Percentiles rank a stretch among this genome's conserved stretches.
Evolutionary conservation across 2,888 invertebrate genomes (phyloP).

Genomic region (Orchesellides sinensis): DNA sequence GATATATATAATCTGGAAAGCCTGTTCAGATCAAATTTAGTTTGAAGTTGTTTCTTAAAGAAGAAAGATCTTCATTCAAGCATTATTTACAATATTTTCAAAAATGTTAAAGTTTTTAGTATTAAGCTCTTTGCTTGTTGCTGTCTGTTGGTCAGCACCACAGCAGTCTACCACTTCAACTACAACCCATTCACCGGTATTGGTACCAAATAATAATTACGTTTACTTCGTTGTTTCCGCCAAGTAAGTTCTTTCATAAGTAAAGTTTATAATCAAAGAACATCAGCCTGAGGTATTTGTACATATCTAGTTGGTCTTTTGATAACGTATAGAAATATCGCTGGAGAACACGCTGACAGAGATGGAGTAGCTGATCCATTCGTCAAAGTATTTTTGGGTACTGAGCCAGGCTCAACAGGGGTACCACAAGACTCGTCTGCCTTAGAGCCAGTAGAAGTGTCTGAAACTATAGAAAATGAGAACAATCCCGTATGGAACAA

Average conservation of each 20-base stretch:
- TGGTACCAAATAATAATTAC: constrained; percentile 28
- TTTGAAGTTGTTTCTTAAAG: not conserved
- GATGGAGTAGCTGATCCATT: constrained; percentile 66
- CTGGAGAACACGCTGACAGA: constrained; percentile 35
- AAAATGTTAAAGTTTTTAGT: constrained; percentile 51
- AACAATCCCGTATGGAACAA: constrained; percentile 64
- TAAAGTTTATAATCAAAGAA: not conserved
- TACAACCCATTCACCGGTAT: constrained; percentile 11
- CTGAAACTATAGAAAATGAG: constrained; percentile 60
- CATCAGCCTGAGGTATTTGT: not conserved
- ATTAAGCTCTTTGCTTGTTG: constrained; percentile 21
- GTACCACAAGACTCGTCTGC: not conserved
- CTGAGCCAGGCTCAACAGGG: constrained; percentile 17
- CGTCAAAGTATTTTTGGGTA: constrained; percentile 63
- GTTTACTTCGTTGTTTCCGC: constrained; percentile 68
- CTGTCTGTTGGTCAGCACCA: constrained; percentile 74
- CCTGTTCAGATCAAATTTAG: not conserved
- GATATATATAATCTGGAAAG: constrained; percentile 17
- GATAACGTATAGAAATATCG: constrained; percentile 60
- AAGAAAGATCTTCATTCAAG: not conserved
- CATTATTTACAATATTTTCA: not conserved
- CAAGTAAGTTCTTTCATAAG: constrained; percentile 49
- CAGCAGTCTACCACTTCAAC: constrained; percentile 25
- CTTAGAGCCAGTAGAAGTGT: constrained; percentile 38
- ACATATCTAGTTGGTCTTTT: not conserved